Evolutionary conservation across 2,113 vertebrate genomes (phyloP).

Genomic region (Rattus norvegicus): DNA sequence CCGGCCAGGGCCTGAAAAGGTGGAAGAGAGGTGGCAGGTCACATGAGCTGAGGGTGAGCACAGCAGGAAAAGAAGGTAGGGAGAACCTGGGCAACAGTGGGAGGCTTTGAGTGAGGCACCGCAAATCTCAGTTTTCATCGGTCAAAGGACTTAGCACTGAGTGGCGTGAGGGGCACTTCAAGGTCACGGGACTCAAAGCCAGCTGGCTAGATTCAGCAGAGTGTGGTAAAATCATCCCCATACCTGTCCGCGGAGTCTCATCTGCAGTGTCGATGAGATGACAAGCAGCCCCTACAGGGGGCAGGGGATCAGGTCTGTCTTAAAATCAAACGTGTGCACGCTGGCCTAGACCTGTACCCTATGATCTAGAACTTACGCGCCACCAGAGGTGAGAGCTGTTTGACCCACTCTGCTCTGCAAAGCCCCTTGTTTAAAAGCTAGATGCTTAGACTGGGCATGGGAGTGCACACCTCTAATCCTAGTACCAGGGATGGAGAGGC

Average conservation of each 20-base stretch:
- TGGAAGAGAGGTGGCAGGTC: background rate
- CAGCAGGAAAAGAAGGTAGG: background rate
- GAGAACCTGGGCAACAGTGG: no score
- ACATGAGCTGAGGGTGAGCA: no score
- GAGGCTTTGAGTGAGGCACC: background rate
- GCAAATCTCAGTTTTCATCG: background rate
- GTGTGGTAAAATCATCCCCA: rapidly evolving
- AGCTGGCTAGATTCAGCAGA: background rate
- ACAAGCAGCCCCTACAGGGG: background rate
- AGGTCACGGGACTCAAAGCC: conserved; percentile 35
- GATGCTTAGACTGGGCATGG: background rate
- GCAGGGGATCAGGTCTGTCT: background rate
- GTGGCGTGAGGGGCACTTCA: background rate
- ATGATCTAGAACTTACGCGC: background rate
- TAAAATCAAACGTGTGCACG: background rate
- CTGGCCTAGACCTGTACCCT: background rate
- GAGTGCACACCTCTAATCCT: background rate
- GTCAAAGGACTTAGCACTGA: background rate
- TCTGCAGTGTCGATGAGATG: rapidly evolving
- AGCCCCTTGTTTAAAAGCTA: background rate
- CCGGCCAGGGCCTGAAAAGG: background rate
- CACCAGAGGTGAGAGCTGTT: background rate
- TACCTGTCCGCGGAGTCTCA: rapidly evolving
- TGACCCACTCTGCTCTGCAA: rapidly evolving
- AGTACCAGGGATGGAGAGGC: background rate